phyloP scores from a whole-genome alignment of 2,888 invertebrate species.

The Chydorus sphaericus region DNA sequence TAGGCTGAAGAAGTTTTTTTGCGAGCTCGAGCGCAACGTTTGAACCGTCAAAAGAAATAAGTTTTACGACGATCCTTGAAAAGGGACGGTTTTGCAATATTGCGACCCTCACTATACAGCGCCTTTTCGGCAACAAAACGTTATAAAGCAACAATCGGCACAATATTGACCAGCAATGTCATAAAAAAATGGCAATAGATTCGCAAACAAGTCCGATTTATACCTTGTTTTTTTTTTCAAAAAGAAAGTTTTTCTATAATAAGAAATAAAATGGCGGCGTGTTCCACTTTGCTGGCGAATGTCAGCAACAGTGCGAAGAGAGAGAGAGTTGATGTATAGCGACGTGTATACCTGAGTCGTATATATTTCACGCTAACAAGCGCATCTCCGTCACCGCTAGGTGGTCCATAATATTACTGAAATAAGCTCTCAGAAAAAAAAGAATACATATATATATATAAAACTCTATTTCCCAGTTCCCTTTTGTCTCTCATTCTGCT shows the following conservation, averaged over 20 bases:
- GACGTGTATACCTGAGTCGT: neutral
- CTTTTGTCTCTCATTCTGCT: neutral
- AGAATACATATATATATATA: neutral
- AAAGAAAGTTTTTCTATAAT: no score
- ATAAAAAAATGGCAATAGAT: neutral
- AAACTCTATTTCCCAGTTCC: no score
- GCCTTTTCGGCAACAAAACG: neutral
- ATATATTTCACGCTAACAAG: constrained; percentile 5
- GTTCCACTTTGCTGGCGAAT: no score
- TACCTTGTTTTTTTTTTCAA: no score
- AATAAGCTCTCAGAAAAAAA: no score
- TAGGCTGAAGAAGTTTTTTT: no score
- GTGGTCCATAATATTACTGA: no score
- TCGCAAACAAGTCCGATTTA: neutral
- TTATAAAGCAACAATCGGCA: neutral
- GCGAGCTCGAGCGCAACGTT: no score
- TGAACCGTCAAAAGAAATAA: no score
- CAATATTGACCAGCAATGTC: neutral
- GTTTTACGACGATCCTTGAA: no score
- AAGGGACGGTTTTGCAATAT: neutral
- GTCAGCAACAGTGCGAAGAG: neutral
- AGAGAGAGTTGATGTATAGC: constrained; percentile 4
- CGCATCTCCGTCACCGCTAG: constrained; percentile 8
- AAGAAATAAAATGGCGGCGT: no score
- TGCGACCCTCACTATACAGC: neutral